phyloP scores from a whole-genome alignment of 2,113 vertebrate genomes.

The Sinocyclocheilus anshuiensis region DNA sequence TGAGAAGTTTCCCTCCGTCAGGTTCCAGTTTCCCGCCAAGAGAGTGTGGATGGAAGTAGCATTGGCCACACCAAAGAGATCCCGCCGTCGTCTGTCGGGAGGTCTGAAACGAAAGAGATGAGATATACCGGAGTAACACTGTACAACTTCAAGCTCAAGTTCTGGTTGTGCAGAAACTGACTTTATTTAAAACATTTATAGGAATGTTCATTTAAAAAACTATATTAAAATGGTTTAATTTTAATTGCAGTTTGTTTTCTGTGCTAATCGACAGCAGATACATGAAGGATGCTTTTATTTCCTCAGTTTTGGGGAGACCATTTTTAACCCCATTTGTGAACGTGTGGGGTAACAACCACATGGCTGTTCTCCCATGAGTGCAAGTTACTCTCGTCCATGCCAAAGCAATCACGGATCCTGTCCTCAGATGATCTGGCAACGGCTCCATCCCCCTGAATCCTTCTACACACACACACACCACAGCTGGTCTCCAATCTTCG shows the following conservation, averaged over 20 bases:
- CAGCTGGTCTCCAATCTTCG: constrained; percentile 54
- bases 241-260: neutral
- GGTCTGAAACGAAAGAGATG: constrained; percentile 64
- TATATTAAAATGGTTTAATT: no score
- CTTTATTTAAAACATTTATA: neutral
- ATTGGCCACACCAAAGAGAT: constrained; percentile 82
- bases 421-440: constrained; percentile 58
- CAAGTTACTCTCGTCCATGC: constrained; percentile 21
- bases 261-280: neutral
- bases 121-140: neutral
- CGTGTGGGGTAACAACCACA: constrained; percentile 2
- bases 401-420: constrained; percentile 52
- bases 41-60: constrained; percentile 68
- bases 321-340: constrained; percentile 11
- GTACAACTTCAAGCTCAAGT: neutral
- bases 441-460: constrained; percentile 16
- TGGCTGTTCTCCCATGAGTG: constrained; percentile 17
- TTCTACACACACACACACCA: constrained; percentile 25
- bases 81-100: constrained; percentile 86
- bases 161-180: neutral
- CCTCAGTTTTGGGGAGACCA: neutral
- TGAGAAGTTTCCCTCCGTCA: constrained; percentile 68
- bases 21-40: constrained; percentile 70
- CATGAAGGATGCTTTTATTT: no score
- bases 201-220: neutral